These are phyloP conservation scores for Diphyllodes magnificus DNA, from an alignment of 2,113 vertebrate species.

Conservation along the genomic window DNA sequence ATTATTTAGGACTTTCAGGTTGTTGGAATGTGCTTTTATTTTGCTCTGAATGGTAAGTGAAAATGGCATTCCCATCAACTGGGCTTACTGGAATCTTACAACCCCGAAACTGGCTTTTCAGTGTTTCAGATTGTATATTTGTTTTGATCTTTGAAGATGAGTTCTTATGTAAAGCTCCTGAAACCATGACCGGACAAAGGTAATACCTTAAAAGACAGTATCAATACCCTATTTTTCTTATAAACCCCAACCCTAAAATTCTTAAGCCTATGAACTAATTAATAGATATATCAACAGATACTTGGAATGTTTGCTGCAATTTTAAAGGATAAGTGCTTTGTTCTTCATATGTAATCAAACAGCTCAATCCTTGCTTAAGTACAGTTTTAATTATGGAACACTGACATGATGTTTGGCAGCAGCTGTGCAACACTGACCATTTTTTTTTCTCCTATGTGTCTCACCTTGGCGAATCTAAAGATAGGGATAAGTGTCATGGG, in stretches of 20 bases:
- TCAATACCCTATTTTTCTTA: neutral
- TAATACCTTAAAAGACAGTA: neutral
- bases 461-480: neutral
- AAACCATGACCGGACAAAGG: neutral
- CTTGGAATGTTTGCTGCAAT: neutral
- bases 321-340: neutral
- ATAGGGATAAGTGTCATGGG: neutral
- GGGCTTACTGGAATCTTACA: neutral
- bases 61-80: neutral
- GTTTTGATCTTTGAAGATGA: neutral
- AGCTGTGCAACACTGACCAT: neutral
- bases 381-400: neutral
- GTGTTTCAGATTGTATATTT: neutral
- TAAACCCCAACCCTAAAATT: neutral
- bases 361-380: neutral
- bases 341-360: neutral
- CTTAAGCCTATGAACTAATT: neutral
- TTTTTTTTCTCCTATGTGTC: neutral
- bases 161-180: neutral
- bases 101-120: neutral
- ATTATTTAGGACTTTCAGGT: neutral
- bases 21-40: neutral
- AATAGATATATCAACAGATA: neutral
- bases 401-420: neutral
- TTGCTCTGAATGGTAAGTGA: neutral